Base-by-base conservation (phyloP, 2,888 invertebrate species). In the Leptopterna dolabrata region DNA sequence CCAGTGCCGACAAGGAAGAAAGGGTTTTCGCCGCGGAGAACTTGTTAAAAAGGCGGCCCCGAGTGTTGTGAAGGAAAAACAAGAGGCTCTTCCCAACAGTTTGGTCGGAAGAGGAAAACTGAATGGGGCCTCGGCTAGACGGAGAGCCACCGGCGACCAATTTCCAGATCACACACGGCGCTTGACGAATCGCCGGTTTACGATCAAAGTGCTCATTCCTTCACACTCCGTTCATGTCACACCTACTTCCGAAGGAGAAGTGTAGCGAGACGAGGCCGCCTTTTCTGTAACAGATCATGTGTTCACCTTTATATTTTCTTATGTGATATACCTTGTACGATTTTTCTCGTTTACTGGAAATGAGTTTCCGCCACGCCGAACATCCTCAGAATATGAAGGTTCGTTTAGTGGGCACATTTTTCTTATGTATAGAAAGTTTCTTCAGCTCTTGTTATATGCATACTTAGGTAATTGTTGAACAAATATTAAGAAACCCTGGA, bases 101-200 rank as follows among this genome's bases (percentile, higher is more conserved):
- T 36, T 36, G 1, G 73, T 55, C 24, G 1, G 55, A 19, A 24
- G 55, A 19, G 55, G 55, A 43, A 43, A 76, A 45, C 36, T 76
- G 76, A 76, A 76, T 76, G 76, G 76, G 55, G 2, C 16, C 51
- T n/a, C 36, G 36, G 36, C 36, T 36, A 55, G 55, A 55, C 47
- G 36, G 36, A 47, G 47, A 47, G 47, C 47, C 6, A 47, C 47
- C 55, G 55, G 55, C 13, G 73, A 36, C 30, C 30, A 36, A 73
- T 73, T 73, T 73, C 73, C 30, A 73, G 81, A 81, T 81, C 81
- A 81, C 81, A 81, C 81, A 81, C 81, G 81, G 81, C 47, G 81
- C 81, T 30, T 81, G 81, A 81, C 81, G 81, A 81, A 81, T 81
- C 81, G 81, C 30, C 81, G 81, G 81, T 47, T 73, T 47, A 47